Conservation (phyloP, 2,888 invertebrate species). For the Proisotoma minuta region DNA sequence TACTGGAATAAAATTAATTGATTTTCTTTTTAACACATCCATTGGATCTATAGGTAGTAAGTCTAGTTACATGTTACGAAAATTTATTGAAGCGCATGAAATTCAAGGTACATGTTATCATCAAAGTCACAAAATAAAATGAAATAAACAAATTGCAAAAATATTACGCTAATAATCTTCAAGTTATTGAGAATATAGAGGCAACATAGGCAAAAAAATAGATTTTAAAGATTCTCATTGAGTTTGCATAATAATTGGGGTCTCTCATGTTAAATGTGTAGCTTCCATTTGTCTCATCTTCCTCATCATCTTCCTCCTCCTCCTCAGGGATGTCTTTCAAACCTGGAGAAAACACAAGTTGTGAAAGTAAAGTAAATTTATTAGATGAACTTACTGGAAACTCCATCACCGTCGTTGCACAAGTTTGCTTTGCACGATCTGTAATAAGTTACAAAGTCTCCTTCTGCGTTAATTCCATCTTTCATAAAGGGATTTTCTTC, state of each 20-base stretch:
- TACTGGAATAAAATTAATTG: too few relatives aligned
- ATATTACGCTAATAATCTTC: neutral
- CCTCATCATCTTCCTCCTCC: neutral
- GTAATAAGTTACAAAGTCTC: slow-evolving; percentile 25
- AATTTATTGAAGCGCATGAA: slow-evolving; percentile 4
- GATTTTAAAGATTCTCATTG: slow-evolving; percentile 5
- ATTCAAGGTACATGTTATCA: slow-evolving; percentile 9
- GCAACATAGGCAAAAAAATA: slow-evolving; percentile 13
- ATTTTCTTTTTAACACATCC: too few relatives aligned
- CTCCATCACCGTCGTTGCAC: slow-evolving; percentile 33
- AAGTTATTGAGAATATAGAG: slow-evolving; percentile 10
- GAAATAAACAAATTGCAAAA: neutral
- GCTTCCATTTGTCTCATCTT: neutral
- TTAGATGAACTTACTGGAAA: slow-evolving; percentile 23
- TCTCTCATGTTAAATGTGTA: neutral
- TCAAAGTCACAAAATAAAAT: neutral
- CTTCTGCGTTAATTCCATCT: slow-evolving; percentile 27
- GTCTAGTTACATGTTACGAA: too few relatives aligned
- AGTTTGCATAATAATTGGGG: neutral
- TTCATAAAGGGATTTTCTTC: slow-evolving; percentile 22
- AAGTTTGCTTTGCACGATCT: slow-evolving; percentile 34
- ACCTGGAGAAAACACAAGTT: neutral
- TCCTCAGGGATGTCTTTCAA: slow-evolving; percentile 8
- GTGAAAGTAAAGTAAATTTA: neutral
- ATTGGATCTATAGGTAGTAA: too few relatives aligned